These are phyloP conservation scores for Pollenia angustigena DNA, from an alignment of 2,888 invertebrate species.

Conservation along the genomic window DNA sequence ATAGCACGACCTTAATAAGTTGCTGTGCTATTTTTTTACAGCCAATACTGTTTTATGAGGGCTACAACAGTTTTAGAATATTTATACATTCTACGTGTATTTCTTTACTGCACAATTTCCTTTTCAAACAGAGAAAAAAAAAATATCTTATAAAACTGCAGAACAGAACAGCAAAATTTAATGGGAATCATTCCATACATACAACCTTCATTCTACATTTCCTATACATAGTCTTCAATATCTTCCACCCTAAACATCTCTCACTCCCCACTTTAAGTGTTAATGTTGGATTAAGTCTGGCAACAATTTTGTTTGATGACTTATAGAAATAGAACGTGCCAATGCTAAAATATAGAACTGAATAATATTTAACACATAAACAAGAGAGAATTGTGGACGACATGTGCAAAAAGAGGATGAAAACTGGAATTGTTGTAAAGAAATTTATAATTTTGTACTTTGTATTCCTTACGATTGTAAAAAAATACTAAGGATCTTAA, in stretches of 20 bases:
- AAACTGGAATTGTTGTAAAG: too few species aligned
- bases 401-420: background rate
- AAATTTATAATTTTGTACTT: too few species aligned
- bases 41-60: slow-evolving; percentile 14
- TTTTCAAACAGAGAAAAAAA: background rate
- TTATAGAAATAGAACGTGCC: slow-evolving; percentile 64
- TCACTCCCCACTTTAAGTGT: background rate
- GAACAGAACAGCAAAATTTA: background rate
- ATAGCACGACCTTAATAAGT: too few species aligned
- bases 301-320: slow-evolving; percentile 59
- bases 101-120: slow-evolving; percentile 12
- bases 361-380: background rate
- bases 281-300: slow-evolving; percentile 43
- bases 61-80: slow-evolving; percentile 13
- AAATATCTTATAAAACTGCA: background rate
- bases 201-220: background rate
- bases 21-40: too few species aligned
- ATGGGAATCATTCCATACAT: background rate
- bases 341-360: slow-evolving; percentile 37
- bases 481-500: too few species aligned
- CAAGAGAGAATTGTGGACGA: background rate
- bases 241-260: slow-evolving; percentile 1
- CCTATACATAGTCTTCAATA: background rate
- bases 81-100: slow-evolving; percentile 12
- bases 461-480: too few species aligned